phyloP scores from a whole-genome alignment of 2,113 vertebrate species.

The Sinocyclocheilus anophthalmus region DNA sequence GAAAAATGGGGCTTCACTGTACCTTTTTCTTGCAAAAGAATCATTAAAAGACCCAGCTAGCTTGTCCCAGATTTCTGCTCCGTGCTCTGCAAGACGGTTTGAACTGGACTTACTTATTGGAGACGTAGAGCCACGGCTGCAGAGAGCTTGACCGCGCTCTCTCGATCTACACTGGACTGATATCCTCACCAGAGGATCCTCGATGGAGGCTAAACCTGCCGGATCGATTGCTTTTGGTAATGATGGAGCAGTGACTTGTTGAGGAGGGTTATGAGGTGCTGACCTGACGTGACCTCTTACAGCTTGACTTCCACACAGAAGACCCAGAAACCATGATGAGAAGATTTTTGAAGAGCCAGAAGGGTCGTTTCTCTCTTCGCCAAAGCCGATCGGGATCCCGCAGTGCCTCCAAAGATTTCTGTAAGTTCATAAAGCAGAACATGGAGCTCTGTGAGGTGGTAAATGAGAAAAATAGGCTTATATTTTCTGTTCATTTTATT shows the following conservation, averaged over 20 bases:
- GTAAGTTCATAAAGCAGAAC: conserved; percentile 72
- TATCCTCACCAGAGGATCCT: background rate
- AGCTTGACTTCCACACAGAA: conserved; percentile 13
- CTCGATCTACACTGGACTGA: background rate
- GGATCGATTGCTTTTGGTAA: background rate
- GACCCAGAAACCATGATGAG: conserved; percentile 67
- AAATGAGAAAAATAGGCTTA: background rate
- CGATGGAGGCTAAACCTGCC: background rate
- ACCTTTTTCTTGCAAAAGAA: conserved; percentile 80
- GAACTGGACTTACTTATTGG: conserved; percentile 63
- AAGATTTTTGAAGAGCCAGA: conserved; percentile 67
- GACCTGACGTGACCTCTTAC: conserved; percentile 65
- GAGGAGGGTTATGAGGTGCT: background rate
- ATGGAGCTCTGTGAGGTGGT: background rate
- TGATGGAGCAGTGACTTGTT: conserved; percentile 24
- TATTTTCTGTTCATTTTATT: background rate
- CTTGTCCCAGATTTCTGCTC: conserved; percentile 78
- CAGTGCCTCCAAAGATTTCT: conserved; percentile 78
- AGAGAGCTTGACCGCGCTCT: conserved; percentile 54
- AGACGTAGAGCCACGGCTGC: conserved; percentile 64
- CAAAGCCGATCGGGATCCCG: conserved; percentile 73
- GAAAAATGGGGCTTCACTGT: conserved; percentile 82
- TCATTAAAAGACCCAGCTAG: conserved; percentile 76
- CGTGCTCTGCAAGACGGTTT: conserved; percentile 66
- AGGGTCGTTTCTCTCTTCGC: conserved; percentile 69